Percentiles rank a stretch among this genome's conserved stretches.
Conservation (phyloP, 2,113 vertebrate species). For the Galbula dea region DNA sequence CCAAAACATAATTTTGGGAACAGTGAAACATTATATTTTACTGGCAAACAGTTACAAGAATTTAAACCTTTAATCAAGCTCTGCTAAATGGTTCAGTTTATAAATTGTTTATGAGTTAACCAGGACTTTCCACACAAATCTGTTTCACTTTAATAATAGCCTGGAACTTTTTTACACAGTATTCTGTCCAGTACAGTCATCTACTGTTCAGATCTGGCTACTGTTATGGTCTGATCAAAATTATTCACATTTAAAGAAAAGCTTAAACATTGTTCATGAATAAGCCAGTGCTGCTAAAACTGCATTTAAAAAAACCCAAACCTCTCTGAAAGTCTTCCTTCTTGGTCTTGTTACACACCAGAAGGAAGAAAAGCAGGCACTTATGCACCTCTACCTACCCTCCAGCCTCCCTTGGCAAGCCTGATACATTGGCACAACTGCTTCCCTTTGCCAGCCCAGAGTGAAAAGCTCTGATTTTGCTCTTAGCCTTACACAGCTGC, state of each 20-base stretch:
- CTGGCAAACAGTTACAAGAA: constrained; percentile 34
- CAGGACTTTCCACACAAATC: constrained; percentile 38
- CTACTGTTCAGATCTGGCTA: neutral
- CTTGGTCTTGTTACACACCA: neutral
- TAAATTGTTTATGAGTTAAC: constrained; percentile 66
- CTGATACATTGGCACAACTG: neutral
- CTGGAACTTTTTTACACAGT: constrained; percentile 15
- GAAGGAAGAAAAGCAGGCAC: neutral
- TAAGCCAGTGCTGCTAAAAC: neutral
- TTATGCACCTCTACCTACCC: neutral
- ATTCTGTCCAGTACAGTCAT: neutral
- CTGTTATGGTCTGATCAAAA: neutral
- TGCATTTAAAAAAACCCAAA: neutral
- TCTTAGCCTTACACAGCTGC: neutral
- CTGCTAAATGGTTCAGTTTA: constrained; percentile 51
- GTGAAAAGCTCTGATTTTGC: neutral
- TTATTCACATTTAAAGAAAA: neutral
- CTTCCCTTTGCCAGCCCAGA: neutral
- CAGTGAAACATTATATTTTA: constrained; percentile 58
- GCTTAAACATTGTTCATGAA: neutral
- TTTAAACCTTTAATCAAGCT: constrained; percentile 64
- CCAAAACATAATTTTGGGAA: constrained; percentile 34
- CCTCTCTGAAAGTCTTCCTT: neutral
- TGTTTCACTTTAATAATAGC: constrained; percentile 48
- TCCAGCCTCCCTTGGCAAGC: neutral